Evolutionary conservation across 2,113 vertebrate species (phyloP).

Genomic region (Nesospiza acunhae): DNA sequence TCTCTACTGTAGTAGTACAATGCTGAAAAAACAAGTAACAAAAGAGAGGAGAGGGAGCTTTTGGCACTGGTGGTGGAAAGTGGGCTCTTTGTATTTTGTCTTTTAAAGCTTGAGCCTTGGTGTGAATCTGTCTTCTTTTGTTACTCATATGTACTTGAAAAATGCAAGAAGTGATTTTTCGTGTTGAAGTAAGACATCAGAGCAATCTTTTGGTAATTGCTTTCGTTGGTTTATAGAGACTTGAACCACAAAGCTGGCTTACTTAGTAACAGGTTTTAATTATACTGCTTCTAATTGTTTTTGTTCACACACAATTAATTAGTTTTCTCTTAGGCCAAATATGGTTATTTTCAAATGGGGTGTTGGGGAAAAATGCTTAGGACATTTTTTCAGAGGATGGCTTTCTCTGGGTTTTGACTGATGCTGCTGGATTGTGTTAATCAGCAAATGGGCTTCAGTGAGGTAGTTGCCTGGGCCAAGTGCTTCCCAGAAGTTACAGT

Average conservation of each 20-base stretch:
- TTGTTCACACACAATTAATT: conserved; percentile 9
- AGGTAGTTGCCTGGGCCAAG: not conserved
- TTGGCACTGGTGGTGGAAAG: not conserved
- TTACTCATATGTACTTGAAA: not conserved
- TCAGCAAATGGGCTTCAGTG: not conserved
- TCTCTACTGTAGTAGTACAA: not conserved
- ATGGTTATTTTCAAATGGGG: not conserved
- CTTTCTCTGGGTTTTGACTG: not conserved
- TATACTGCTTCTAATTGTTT: conserved; percentile 5
- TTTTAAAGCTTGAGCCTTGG: not conserved
- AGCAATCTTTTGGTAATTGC: conserved; percentile 29
- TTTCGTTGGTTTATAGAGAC: conserved; percentile 17
- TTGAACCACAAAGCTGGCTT: conserved; percentile 31
- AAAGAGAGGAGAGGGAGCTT: not conserved
- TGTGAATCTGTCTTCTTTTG: not conserved
- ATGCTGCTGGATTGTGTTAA: not conserved
- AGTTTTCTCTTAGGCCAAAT: not conserved
- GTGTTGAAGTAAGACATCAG: not conserved
- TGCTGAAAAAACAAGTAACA: not conserved
- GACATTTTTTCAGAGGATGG: not conserved
- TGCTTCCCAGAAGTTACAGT: not conserved
- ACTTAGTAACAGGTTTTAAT: conserved; percentile 27
- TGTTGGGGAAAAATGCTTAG: not conserved
- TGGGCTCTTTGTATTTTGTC: not conserved
- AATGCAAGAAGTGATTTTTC: not conserved